Base-by-base conservation (phyloP, 2,888 invertebrate genomes). In the Perizoma affinitatum region DNA sequence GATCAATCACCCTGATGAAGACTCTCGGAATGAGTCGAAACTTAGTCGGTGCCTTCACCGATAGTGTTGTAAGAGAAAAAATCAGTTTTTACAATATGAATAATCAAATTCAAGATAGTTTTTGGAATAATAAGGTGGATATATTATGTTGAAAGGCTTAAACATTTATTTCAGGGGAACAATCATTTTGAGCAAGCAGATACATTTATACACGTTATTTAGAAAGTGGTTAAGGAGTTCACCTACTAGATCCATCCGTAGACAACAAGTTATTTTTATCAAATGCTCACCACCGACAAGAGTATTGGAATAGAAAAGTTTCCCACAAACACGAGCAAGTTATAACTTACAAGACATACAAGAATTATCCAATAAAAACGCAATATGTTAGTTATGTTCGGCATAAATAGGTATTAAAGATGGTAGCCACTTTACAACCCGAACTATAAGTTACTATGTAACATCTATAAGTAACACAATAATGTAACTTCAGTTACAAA, bases 61-160 rank as follows among this genome's bases (percentile, higher is more conserved):
- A n/a, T n/a, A n/a, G n/a, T n/a, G n/a, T n/a, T n/a, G n/a, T n/a
- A n/a, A n/a, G n/a, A n/a, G n/a, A n/a, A n/a, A n/a, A n/a, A n/a
- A n/a, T n/a, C n/a, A n/a, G n/a, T n/a, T n/a, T n/a, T n/a, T n/a
- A n/a, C n/a, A n/a, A n/a, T n/a, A n/a, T n/a, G n/a, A n/a, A n/a
- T n/a, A n/a, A n/a, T n/a, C n/a, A n/a, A n/a, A n/a, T n/a, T 75
- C 74, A 88, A 83, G 74, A 79, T 82, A 81, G 87, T 86, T 86
- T 84, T 89, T 89, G 89, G 80, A 88, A 81, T 84, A 73, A 73
- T 79, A 87, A 87, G 89, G 89, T 90, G 89, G 89, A 85, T 83
- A 85, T 83, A 78, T 55, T 46, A 41, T 72, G 22, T 22, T 22
- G 6, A 7, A 38, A 3, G 38, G 38, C 38, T 38, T 53, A 67